Base-by-base conservation (phyloP, 2,113 vertebrate genomes). In the Trematomus loennbergii region DNA sequence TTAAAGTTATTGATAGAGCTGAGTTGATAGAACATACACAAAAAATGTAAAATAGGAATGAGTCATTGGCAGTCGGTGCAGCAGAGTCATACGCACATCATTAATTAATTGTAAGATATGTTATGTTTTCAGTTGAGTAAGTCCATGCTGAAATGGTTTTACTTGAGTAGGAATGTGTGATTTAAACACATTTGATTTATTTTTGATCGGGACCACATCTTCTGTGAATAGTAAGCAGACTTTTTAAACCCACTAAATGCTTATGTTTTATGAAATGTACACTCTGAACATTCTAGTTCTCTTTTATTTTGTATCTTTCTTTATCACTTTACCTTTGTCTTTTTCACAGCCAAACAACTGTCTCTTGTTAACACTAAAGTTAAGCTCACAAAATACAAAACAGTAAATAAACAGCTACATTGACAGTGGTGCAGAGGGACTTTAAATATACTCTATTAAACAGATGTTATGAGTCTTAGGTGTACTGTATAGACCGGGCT, bases 21-120 rank as follows among this genome's bases (percentile, higher is more conserved):
- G 76, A 87, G 29, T 29, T 29, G 29, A 29, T 29, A 4, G 29
- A 29, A 60, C 60, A 49, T 48, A 50, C 62, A 36, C 29, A 62
- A 75, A 63, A 36, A 55, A 58, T 72, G 45, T 36, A 61, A 74
- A 72, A 58, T 11, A 45, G 57, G 13, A 67, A 18, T 40, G 58
- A 65, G 40, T 75, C 57, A 72, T 75, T 63, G 64, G 50, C 69
- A 43, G 68, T 78, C 72, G 63, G 52, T 43, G n/a, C 67, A 52
- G 61, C 74, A 40, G 52, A 74, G 48, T 75, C 53, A 55, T 40
- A 33, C 5, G 1, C 36, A 45, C 64, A 86, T 82, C 64, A 71
- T 84, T 86, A 76, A 89, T 89, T 82, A 79, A 76, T 65, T n/a
- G 22, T 50, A 67, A 76, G 63, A 59, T 29, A 68, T 59, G 62